A percentile compares a stretch with the other conserved stretches of the same genome.
Evolutionary conservation across 2,113 vertebrate genomes (phyloP).

Genomic region (Myrmophylax atrothorax): DNA sequence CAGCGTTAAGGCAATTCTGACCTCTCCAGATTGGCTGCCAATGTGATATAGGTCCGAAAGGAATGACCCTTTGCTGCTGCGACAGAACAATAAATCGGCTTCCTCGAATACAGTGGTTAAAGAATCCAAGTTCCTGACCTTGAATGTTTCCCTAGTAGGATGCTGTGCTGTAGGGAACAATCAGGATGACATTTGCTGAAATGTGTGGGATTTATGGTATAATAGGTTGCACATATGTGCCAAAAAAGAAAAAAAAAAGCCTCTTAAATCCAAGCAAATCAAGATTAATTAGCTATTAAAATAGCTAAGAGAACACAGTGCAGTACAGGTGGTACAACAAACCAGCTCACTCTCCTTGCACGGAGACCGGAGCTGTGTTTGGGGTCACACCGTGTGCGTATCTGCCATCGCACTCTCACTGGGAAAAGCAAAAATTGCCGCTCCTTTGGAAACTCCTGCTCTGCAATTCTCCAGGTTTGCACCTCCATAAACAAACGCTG

Average conservation of each 20-base stretch:
- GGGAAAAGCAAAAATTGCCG: constrained; percentile 55
- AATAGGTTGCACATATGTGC: constrained; percentile 77
- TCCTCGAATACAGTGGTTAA: constrained; percentile 74
- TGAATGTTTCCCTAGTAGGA: constrained; percentile 75
- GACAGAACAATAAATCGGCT: constrained; percentile 78
- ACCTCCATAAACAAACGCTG: constrained; percentile 48
- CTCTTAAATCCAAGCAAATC: constrained; percentile 79
- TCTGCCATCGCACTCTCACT: constrained; percentile 41
- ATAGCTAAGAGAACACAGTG: constrained; percentile 48
- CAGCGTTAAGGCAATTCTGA: neutral
- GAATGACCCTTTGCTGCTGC: constrained; percentile 64
- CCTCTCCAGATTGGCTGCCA: constrained; percentile 71
- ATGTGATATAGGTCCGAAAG: constrained; percentile 73
- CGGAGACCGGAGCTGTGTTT: neutral
- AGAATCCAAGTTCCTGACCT: constrained; percentile 81
- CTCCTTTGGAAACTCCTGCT: constrained; percentile 20
- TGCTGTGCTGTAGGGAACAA: constrained; percentile 77
- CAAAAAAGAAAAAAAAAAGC: constrained; percentile 64
- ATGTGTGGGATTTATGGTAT: constrained; percentile 79
- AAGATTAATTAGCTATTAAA: constrained; percentile 84
- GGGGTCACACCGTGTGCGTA: neutral
- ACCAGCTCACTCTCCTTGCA: neutral
- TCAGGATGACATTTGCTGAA: constrained; percentile 80
- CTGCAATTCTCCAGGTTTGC: neutral
- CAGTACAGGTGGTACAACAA: constrained; percentile 70